Conservation (phyloP, 2,797 vertebrate species). For the Cuculus canorus region DNA sequence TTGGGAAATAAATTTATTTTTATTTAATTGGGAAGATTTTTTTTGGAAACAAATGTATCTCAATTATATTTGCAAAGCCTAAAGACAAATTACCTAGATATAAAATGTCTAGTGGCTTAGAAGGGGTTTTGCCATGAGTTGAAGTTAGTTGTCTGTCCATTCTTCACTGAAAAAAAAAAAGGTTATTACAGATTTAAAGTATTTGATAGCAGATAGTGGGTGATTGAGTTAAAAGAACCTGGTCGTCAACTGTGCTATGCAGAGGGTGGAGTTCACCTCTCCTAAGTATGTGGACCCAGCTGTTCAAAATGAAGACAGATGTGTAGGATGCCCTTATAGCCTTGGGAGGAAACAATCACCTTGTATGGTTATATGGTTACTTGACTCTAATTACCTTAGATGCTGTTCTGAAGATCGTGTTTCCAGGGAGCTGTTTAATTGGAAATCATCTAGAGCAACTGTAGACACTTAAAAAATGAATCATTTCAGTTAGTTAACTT, state of each 20-base stretch:
- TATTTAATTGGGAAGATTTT: not conserved
- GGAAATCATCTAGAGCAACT: not conserved
- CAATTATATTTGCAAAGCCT: not conserved
- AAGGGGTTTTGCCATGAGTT: not conserved
- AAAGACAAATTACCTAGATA: not conserved
- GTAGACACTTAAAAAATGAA: not conserved
- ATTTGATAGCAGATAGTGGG: not conserved
- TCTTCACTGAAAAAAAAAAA: not conserved
- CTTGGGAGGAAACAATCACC: not conserved
- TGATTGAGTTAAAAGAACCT: not conserved
- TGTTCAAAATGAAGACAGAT: not conserved
- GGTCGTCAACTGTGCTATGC: not conserved
- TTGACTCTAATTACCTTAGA: not conserved
- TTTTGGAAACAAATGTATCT: not conserved
- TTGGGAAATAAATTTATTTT: not conserved
- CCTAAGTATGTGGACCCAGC: rapidly evolving
- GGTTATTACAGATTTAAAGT: not conserved
- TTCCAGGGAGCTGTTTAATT: not conserved
- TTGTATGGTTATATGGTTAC: not conserved
- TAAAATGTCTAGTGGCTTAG: not conserved
- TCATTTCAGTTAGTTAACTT: not conserved
- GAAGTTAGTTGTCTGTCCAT: not conserved
- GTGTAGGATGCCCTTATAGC: not conserved
- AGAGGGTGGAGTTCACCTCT: not conserved
- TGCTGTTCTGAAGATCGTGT: not conserved